Percentiles rank a stretch among this genome's conserved stretches.
These are phyloP conservation scores for Erannis defoliaria DNA, from an alignment of 2,888 invertebrate genomes.

Conservation along the genomic window DNA sequence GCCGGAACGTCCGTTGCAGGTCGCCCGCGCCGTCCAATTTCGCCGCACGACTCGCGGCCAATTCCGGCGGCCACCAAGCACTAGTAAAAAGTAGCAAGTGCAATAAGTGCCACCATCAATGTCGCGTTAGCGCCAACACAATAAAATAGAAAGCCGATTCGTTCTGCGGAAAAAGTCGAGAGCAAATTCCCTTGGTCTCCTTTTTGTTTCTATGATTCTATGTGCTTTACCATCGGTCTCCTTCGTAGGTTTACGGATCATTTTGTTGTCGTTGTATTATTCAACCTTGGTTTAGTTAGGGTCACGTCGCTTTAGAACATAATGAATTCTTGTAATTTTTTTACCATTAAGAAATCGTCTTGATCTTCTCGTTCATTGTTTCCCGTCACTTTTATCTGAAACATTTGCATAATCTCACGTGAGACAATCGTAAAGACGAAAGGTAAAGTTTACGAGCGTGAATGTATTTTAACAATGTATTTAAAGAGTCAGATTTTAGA, in stretches of 20 bases:
- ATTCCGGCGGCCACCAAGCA: conserved; percentile 58
- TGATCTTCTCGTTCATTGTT: no score
- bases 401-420: conserved; percentile 32
- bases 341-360: no score
- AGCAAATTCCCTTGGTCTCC: background rate
- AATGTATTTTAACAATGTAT: background rate
- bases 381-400: no score
- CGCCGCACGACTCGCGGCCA: conserved; percentile 55
- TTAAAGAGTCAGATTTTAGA: no score
- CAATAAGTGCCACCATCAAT: conserved; percentile 83
- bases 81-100: conserved; percentile 74
- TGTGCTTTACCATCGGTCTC: no score
- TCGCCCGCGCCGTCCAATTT: conserved; percentile 68
- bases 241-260: no score
- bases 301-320: no score
- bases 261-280: no score
- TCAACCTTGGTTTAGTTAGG: no score
- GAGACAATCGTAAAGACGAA: conserved; percentile 37
- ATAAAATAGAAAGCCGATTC: conserved; percentile 83
- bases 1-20: conserved; percentile 40
- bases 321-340: no score
- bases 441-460: conserved; percentile 39
- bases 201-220: no score
- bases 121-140: conserved; percentile 81
- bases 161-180: conserved; percentile 61